A percentile compares a stretch with the other conserved stretches of the same genome.
phyloP scores from a whole-genome alignment of 2,888 invertebrate species.

The Lordiphosa fenestrarum region DNA sequence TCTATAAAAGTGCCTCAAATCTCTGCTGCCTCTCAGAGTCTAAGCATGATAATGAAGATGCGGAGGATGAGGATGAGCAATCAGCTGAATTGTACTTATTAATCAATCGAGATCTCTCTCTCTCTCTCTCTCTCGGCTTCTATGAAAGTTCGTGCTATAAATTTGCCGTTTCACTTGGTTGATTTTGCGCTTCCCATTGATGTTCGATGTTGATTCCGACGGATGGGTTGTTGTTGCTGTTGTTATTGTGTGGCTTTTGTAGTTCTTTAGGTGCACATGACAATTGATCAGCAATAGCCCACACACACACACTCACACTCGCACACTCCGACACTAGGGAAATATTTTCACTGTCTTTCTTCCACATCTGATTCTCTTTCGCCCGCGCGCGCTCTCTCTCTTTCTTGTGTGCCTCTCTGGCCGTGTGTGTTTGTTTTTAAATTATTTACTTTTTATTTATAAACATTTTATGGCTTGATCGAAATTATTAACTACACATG shows the following conservation, averaged over 20 bases:
- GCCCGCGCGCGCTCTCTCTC: constrained; percentile 9
- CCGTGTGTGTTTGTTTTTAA: constrained; percentile 33
- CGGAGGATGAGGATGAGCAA: background rate
- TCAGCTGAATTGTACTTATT: constrained; percentile 9
- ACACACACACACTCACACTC: constrained; percentile 3
- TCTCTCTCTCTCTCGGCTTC: background rate
- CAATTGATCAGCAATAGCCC: constrained; percentile 54
- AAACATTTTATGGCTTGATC: constrained; percentile 56
- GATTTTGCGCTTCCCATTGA: constrained; percentile 33
- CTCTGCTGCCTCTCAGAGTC: background rate
- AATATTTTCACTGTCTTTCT: constrained; percentile 11
- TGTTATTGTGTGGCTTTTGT: constrained; percentile 26
- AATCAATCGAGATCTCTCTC: constrained; percentile 1
- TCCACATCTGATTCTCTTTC: background rate
- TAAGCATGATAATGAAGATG: background rate
- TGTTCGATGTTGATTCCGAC: constrained; percentile 37
- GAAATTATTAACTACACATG: constrained; percentile 16
- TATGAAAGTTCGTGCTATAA: constrained; percentile 4
- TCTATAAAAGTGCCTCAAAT: constrained; percentile 2
- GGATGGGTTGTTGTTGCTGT: constrained; percentile 28
- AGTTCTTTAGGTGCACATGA: constrained; percentile 35
- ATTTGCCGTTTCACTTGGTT: constrained; percentile 43
- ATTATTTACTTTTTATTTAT: constrained; percentile 68
- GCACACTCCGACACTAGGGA: constrained; percentile 3
- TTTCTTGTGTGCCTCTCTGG: constrained; percentile 10